Conservation (phyloP, 92 coral and sea anemone genomes). For the Scolanthus callimorphus region DNA sequence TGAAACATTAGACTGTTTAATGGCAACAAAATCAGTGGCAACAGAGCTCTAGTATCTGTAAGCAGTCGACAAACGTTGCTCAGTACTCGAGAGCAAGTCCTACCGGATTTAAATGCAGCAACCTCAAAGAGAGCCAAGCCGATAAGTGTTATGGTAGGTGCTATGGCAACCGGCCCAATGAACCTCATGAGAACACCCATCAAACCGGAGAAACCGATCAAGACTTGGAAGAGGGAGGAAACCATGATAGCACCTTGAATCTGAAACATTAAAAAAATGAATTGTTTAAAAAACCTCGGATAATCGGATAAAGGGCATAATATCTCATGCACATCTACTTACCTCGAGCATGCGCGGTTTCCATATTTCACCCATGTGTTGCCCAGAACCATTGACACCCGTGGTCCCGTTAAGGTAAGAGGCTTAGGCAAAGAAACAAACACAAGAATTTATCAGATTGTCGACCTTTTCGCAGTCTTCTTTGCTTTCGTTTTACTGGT, state of each 20-base stretch:
- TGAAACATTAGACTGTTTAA: too few relatives aligned
- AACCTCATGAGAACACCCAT: conserved; percentile 85
- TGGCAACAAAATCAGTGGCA: too few relatives aligned
- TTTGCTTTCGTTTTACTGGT: too few relatives aligned
- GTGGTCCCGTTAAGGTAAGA: not conserved
- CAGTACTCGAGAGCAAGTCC: not conserved
- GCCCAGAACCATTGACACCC: conserved; percentile 1
- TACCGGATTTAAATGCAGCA: conserved; percentile 77
- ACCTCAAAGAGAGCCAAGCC: conserved; percentile 85
- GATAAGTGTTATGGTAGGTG: conserved; percentile 87
- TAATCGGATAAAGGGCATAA: too few relatives aligned
- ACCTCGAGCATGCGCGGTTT: conserved; percentile 86
- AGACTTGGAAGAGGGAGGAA: conserved; percentile 73
- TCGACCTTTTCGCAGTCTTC: not conserved
- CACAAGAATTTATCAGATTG: not conserved
- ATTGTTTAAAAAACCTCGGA: too few relatives aligned
- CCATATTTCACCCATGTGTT: conserved; percentile 50
- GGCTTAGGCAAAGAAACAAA: not conserved
- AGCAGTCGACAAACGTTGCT: too few relatives aligned
- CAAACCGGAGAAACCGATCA: conserved; percentile 84
- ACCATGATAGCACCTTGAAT: conserved; percentile 96
- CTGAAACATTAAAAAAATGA: conserved; percentile 19
- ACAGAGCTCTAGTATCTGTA: too few relatives aligned
- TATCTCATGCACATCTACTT: too few relatives aligned
- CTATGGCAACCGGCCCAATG: conserved; percentile 88